Base-by-base conservation (phyloP, 2,113 vertebrate species). In the Sphaerodactylus townsendi region DNA sequence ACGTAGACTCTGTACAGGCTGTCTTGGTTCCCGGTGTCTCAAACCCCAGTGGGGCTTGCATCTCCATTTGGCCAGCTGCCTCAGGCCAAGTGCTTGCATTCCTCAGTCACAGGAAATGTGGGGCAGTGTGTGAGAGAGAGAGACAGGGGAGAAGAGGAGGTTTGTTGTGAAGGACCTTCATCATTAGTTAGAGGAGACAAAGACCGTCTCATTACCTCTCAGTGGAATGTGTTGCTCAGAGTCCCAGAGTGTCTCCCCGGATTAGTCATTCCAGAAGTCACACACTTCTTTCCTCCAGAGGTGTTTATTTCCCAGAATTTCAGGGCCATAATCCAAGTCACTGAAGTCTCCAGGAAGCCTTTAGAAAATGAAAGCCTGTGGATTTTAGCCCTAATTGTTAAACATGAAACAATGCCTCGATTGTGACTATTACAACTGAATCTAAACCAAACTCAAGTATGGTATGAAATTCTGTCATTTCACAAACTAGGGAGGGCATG, bases 101-200 rank as follows among this genome's bases (percentile, higher is more conserved):
- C 50, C 69, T 62, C 59, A 72, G 28, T 25, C n/a, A 53, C 15
- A 59, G 37, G 37, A 73, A 72, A 72, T 62, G 46, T 56, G 53
- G 53, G 56, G 50, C 80, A 25, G 76, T 78, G 77, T 30, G 76
- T 78, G 76, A 59, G 81, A 68, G 44, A 73, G 46, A 8, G 82
- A 84, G 88, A 79, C 44, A 75, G 77, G 80, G 83, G 35, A 70
- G 84, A 73, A 41, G 35, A 77, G 75, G 76, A 82, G 75, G 53
- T 68, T 72, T 77, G 71, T 56, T 64, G 59, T 83, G 76, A 88
- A 82, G 83, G 82, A 87, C n/a, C 28, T 68, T 84, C 83, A 89
- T 90, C 89, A 93, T 87, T 88, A 89, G 41, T 77, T 46, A 75
- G 37, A 75, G 28, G 78, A 69, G 35, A 81, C 46, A 81, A 69